Evolutionary conservation across 37 sponge, comb jelly and placozoan species (phyloP).

Genomic region (Oscarella lobularis): DNA sequence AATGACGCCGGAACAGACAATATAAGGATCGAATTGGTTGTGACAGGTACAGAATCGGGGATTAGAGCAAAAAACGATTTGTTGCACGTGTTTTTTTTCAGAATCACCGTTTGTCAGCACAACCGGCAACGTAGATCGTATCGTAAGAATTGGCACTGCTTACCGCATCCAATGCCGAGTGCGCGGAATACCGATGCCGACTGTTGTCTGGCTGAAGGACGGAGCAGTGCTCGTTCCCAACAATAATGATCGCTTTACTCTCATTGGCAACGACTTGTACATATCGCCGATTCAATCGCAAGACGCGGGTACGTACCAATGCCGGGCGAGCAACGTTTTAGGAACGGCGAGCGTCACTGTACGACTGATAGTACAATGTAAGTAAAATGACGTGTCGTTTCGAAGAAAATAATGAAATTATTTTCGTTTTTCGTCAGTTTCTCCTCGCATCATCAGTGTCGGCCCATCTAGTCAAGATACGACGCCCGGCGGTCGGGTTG

Average conservation of each 20-base stretch:
- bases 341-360: not conserved
- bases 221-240: not conserved
- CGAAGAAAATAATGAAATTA: not conserved
- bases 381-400: not conserved
- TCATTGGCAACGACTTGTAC: no score
- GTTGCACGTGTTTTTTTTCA: no score
- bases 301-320: not conserved
- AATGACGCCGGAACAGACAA: not conserved
- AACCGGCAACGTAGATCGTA: not conserved
- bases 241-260: no score
- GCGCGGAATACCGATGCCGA: not conserved
- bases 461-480: not conserved
- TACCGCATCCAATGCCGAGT: no score
- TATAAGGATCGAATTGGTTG: not conserved
- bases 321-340: not conserved
- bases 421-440: not conserved
- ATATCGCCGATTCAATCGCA: not conserved
- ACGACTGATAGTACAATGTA: not conserved
- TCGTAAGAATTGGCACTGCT: not conserved
- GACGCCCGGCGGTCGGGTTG: not conserved
- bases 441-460: not conserved
- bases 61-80: no score
- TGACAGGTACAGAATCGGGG: no score
- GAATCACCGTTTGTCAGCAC: no score
- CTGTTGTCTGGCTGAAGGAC: not conserved